Percentiles rank a stretch among this genome's conserved stretches.
Evolutionary conservation across 1,140 invertebrate species (phyloP).

Genomic region (Theocolax elegans): DNA sequence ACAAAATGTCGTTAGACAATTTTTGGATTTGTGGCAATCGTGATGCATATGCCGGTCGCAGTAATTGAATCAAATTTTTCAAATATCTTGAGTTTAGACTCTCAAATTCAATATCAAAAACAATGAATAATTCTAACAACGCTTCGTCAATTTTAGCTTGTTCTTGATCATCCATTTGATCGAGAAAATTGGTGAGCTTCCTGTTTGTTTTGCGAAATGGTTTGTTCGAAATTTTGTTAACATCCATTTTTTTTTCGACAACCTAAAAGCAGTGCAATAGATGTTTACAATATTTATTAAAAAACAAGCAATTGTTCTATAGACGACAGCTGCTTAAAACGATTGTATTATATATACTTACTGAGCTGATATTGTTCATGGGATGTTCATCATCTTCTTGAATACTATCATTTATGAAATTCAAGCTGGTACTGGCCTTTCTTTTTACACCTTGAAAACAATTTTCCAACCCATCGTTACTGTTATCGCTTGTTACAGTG

Average conservation of each 20-base stretch:
- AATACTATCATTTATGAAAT: not conserved
- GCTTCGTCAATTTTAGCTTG: no score
- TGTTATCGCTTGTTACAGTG: not conserved
- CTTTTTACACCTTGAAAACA: not conserved
- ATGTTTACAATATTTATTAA: not conserved
- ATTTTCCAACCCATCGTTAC: not conserved
- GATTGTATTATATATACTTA: not conserved
- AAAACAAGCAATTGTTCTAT: not conserved
- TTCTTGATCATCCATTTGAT: not conserved
- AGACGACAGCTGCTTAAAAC: not conserved
- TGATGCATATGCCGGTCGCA: not conserved
- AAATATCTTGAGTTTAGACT: not conserved
- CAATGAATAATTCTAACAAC: not conserved
- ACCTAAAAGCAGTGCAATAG: not conserved
- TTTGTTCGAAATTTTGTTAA: not conserved
- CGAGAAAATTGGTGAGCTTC: not conserved
- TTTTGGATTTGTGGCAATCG: not conserved
- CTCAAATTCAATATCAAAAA: constrained; percentile 1
- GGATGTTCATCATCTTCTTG: no score
- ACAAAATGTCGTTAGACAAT: not conserved
- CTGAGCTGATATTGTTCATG: no score
- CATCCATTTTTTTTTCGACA: not conserved
- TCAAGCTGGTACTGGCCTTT: not conserved
- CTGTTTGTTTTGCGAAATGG: not conserved
- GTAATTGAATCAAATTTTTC: not conserved